A percentile compares a stretch with the other conserved stretches of the same genome.
Conservation (phyloP, 2,888 invertebrate species). For the Pristionchus japonicus region DNA sequence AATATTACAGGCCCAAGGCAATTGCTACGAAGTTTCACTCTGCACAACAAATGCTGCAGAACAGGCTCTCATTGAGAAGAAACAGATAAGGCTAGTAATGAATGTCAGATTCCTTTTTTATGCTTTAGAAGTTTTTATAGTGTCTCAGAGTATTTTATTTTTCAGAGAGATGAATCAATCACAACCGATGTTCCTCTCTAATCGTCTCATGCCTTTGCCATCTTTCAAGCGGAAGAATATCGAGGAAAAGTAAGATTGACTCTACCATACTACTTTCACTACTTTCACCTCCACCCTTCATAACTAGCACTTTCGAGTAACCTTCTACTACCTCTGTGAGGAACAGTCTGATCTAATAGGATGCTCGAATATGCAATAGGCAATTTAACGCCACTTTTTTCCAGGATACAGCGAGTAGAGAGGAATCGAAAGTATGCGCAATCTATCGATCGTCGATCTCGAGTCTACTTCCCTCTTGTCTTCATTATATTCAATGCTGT, state of each 20-base stretch:
- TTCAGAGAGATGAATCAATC: constrained; percentile 59
- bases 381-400: constrained; percentile 1
- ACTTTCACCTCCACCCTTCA: neutral
- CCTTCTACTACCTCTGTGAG: neutral
- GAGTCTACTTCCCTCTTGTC: constrained; percentile 67
- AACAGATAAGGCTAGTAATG: constrained; percentile 52
- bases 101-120: neutral
- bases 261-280: neutral
- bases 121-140: no score
- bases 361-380: no score
- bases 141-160: no score
- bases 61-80: constrained; percentile 58
- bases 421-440: constrained; percentile 66
- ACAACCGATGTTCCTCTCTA: constrained; percentile 53
- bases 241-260: constrained; percentile 57
- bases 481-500: constrained; percentile 68
- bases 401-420: constrained; percentile 62
- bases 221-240: constrained; percentile 59
- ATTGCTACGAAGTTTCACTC: constrained; percentile 57
- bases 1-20: constrained; percentile 31
- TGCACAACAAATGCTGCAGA: constrained; percentile 51
- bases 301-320: neutral
- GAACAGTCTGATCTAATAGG: neutral
- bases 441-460: constrained; percentile 61
- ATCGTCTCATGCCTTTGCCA: constrained; percentile 56